Evolutionary conservation across 2,113 vertebrate species (phyloP), one percentile per base, ranked within the genome.

Genomic region (Casuarius casuarius): DNA sequence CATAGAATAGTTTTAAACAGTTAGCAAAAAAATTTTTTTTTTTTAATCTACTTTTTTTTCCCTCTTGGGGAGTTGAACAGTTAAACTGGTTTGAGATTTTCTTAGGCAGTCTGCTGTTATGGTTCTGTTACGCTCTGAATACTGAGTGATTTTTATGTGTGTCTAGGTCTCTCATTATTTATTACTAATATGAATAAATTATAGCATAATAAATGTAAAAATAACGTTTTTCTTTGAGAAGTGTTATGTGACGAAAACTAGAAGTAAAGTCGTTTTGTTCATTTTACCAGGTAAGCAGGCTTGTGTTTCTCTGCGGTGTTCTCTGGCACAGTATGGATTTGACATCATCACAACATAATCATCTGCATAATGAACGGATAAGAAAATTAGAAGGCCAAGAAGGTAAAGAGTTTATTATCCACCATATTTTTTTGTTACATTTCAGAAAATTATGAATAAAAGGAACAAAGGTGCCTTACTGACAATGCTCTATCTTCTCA

Each of bases 401-500:
- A 95, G 98, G 98, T 98, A 98, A 97, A 94, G 87, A 5, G 7
- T 77, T 92, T 92, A 72, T 79, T 65, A n/a, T 78, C 95, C 19
- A 40, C 18, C 58, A 4, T 63, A 5, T 90, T 94, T 74, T 74
- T 80, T 79, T 90, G 59, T 66, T 89, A 7, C 17, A 18, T 9
- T 83, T 67, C 26, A 26, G 20, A 81, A 61, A 72, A 33, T 35
- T 46, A 31, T 35, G 76, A 42, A 2, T 26, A 5, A 22, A 59
- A 72, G 28, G 74, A 71, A 5, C 13, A n/a, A 42, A 70, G 17
- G 8, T 59, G 5, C 66, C 63, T 70, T 89, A 28, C 71, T 90
- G 42, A 49, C 19, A 28, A 4, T 18, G 29, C 70, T 6, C 49
- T 73, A 4, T 66, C 12, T 72, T 66, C 49, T 68, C 7, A 44